Conservation (phyloP, 35 echinoderm and acorn worm species). For the Hemicentrotus pulcherrimus region DNA sequence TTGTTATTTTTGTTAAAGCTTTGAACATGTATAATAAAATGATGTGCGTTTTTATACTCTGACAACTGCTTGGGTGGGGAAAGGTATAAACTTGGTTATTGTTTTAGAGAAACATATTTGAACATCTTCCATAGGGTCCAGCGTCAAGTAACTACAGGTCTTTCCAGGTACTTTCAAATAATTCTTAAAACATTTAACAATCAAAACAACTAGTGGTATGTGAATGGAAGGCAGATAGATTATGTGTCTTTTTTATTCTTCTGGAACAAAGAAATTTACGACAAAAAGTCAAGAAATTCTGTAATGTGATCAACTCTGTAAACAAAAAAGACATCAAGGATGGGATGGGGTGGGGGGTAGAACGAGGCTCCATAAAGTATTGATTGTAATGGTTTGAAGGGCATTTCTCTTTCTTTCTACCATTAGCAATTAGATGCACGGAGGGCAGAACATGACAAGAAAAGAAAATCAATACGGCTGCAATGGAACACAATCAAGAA, state of each 20-base stretch:
- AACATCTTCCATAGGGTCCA: too few species aligned
- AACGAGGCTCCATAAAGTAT: background rate
- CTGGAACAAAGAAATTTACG: background rate
- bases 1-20: too few species aligned
- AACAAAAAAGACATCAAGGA: background rate
- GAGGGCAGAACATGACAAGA: conserved; percentile 88
- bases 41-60: too few species aligned
- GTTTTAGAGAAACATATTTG: too few species aligned
- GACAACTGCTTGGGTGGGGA: too few species aligned
- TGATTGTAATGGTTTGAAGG: background rate
- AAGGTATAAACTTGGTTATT: too few species aligned
- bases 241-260: background rate
- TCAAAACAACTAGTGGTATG: background rate
- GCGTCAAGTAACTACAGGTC: too few species aligned
- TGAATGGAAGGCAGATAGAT: background rate
- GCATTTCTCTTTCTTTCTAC: conserved; percentile 14
- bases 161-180: background rate
- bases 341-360: background rate
- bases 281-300: background rate
- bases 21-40: too few species aligned
- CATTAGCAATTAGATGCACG: conserved; percentile 89
- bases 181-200: background rate
- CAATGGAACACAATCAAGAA: conserved; percentile 93
- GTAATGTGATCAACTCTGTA: background rate
- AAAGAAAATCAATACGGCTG: conserved; percentile 77